A percentile compares a stretch with the other conserved stretches of the same genome.
phyloP scores from a whole-genome alignment of 1,140 invertebrate species.

The Cydia strobilella region DNA sequence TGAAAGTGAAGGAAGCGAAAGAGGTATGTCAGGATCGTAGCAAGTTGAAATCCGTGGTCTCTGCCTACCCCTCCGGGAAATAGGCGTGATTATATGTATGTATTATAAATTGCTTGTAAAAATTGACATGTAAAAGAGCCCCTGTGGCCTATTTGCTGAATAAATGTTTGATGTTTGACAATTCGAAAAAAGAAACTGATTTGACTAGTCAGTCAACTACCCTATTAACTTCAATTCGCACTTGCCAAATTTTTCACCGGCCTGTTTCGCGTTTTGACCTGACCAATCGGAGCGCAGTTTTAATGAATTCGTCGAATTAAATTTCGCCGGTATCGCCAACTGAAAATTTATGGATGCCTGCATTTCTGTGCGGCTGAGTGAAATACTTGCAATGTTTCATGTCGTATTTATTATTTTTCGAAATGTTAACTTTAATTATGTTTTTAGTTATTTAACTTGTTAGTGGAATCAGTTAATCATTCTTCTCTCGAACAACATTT shows the following conservation, averaged over 20 bases:
- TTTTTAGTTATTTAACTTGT: neutral
- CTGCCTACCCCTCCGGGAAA: no score
- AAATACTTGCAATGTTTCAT: neutral
- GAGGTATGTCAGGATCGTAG: no score
- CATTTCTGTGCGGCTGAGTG: neutral
- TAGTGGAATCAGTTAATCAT: neutral
- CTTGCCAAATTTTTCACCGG: neutral
- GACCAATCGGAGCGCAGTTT: slow-evolving; percentile 14
- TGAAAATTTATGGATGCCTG: slow-evolving; percentile 10
- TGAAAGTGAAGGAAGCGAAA: no score
- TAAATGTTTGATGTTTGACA: no score
- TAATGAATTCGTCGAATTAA: slow-evolving; percentile 18
- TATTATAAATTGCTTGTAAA: no score
- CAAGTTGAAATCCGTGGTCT: no score
- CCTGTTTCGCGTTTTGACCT: neutral
- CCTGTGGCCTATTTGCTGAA: no score
- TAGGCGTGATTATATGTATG: no score
- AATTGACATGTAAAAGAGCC: no score
- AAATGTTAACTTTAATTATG: neutral
- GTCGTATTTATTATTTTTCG: neutral
- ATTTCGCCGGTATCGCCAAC: slow-evolving; percentile 6
- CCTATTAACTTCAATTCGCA: neutral
- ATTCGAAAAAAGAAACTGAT: no score
- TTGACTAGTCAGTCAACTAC: no score
- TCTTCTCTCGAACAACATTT: neutral